A percentile compares a stretch with the other conserved stretches of the same genome.
Evolutionary conservation across 2,113 vertebrate genomes (phyloP).

Genomic region (Calyptommatus sinebrachiatus): DNA sequence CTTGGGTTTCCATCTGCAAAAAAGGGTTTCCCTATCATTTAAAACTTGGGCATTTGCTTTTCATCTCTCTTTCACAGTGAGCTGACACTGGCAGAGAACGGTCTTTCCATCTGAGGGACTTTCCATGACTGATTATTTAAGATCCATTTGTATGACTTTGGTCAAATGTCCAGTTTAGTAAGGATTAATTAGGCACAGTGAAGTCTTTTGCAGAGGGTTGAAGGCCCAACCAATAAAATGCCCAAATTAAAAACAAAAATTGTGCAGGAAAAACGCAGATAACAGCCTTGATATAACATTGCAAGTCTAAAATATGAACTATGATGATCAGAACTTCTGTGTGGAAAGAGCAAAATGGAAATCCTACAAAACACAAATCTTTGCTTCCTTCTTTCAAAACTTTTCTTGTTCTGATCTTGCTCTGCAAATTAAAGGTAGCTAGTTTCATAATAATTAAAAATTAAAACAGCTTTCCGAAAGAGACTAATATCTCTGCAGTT

Average conservation of each 20-base stretch:
- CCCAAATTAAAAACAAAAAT: not conserved
- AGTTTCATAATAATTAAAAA: not conserved
- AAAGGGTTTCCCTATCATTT: not conserved
- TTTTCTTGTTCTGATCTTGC: not conserved
- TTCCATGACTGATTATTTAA: not conserved
- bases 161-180: not conserved
- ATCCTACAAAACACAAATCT: slow-evolving; percentile 5
- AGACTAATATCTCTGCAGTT: slow-evolving; percentile 6
- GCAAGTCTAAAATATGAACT: not conserved
- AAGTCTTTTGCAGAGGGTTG: not conserved
- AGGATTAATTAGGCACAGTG: not conserved
- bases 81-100: not conserved
- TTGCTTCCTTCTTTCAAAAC: not conserved
- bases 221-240: not conserved
- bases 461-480: not conserved
- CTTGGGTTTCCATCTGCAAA: slow-evolving; percentile 11
- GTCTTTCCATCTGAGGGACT: not conserved
- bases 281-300: not conserved
- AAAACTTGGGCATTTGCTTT: slow-evolving; percentile 12
- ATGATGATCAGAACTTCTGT: not conserved
- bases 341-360: not conserved
- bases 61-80: not conserved
- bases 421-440: not conserved
- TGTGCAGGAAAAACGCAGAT: not conserved
- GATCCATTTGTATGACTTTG: not conserved